Evolutionary conservation across 2,797 vertebrate species (phyloP), one percentile per base, ranked within the genome.

Genomic region (Saguinus oedipus): DNA sequence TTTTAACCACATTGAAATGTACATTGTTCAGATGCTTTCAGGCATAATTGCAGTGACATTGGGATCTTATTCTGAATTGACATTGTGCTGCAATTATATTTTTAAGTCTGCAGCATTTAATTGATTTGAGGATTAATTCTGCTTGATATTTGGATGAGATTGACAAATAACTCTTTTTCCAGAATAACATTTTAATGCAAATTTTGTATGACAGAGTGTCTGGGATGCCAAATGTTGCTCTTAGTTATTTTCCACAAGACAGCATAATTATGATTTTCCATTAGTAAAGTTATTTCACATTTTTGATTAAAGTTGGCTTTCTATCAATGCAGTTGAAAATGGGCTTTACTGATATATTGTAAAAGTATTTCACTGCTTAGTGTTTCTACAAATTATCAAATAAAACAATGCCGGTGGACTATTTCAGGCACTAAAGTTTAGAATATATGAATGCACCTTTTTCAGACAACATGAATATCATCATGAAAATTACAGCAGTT

Each of bases 101-200:
- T 95, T 93, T 70, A 96, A 85, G 44, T 82, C 53, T 95, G 57
- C 33, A 89, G 78, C 30, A 91, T 93, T 95, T 97, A 97, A 95
- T 74, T 94, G 75, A 94, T 95, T 93, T 96, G 89, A 97, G 3
- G 33, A 89, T 88, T 96, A 95, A 96, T 96, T 33, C 76, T 97
- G 42, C 86, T 96, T 96, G 91, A 84, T 92, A 91, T 95, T 93
- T 97, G 92, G 55, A 91, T 42, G 75, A 95, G 46, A 95, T 3
- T 83, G 79, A 96, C 44, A 93, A 97, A 97, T 87, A 57, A 5
- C 7, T 9, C 27, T 88, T 93, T 97, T 44, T 88, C 75, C 72
- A 97, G 89, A 89, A 96, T 89, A 97, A 93, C 48, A 93, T 94
- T 90, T 94, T 94, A 93, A 84, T 91, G 81, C 30, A 94, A 95